Base-by-base conservation (phyloP, 2,888 invertebrate genomes). In the Marronus borbonicus region DNA sequence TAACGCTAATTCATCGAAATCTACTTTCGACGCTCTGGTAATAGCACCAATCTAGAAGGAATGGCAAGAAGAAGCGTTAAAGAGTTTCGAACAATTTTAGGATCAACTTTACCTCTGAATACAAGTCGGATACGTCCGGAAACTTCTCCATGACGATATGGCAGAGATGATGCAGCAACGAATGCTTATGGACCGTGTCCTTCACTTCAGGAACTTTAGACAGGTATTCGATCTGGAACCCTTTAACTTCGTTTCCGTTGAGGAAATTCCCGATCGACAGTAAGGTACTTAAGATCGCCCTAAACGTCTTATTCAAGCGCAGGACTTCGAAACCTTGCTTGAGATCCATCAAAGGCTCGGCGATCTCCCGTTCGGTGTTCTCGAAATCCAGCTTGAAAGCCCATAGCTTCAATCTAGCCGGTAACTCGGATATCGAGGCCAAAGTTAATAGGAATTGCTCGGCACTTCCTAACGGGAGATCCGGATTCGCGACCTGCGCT, bases 371-470 rank as follows among this genome's bases (percentile, higher is more conserved):
- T 90, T 99, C 99, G 85, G 96, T 94, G 88, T 95, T 96, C 89
- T 99, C 99, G 89, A 98, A 99, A 90, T 99, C 99, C 82, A 99
- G 90, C 88, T 98, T 98, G 90, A 99, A 99, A 80, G 98, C 96
- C 99, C 99, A 99, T 80, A 99, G 92, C 88, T 96, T 96, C 39
- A 99, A 92, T 84, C 99, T 91, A 64, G 98, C 97, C 69, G 96
- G 94, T 80, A 99, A 91, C 90, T 99, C 98, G 62, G 96, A 97
- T 83, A 99, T 98, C 66, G 98, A 97, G 49, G 98, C 96, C 82
- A 99, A 90, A 24, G 97, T 98, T 62, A 99, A 91, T n/a, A 99
- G 93, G 88, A 99, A 99, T 89, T 99, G 98, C 89, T 99, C 99
- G 0, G 99, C 99, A 85, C 96, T 97, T 79, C 99, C 99, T 80